Base-by-base conservation (phyloP, 1,140 invertebrate genomes). In the Campoletis sonorensis region DNA sequence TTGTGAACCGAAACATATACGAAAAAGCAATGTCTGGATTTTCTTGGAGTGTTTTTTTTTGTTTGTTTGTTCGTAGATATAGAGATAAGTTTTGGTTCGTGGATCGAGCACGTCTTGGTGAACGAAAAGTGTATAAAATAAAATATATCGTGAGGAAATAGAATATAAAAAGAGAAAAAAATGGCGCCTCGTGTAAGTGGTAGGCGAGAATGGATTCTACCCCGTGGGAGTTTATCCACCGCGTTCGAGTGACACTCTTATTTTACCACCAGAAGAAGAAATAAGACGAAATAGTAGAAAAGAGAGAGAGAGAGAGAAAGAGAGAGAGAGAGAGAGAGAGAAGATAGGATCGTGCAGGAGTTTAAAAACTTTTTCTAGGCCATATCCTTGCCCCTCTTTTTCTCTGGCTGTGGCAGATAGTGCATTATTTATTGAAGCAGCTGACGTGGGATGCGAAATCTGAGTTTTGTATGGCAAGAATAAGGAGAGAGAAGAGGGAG, bases 391-490 rank as follows among this genome's bases (percentile, higher is more conserved):
- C 33, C 37, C 18, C 54, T 58, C 18, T 37, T n/a, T 21, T 21
- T 54, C 15, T 13, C 7, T 33, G 4, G 23, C 16, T 33, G 76
- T 23, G 58, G 10, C 61, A 10, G 23, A n/a, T 27, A 23, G 61
- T 64, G 61, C 61, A 78, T 78, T 78, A 64, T 78, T 78, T 78
- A 78, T 78, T 21, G 76, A 78, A 78, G 30, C 76, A 78, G 76
- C 51, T 78, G 76, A 78, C 76, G 54, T 78, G 27, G 23, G 76
- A 78, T 64, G 76, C 58, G 54, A 45, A 64, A 58, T 78, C 64
- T 37, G 26, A 78, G 37, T 11, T n/a, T 64, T 64, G 4, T 27
- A 13, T 26, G 51, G 4, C 8, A 58, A 64, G 30, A 33, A 61
- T 3, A 78, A n/a, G n/a, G 58, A 78, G 15, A n/a, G 76, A 64